Conservation (phyloP, 1,140 invertebrate genomes). For the Thaumetopoea pityocampa region DNA sequence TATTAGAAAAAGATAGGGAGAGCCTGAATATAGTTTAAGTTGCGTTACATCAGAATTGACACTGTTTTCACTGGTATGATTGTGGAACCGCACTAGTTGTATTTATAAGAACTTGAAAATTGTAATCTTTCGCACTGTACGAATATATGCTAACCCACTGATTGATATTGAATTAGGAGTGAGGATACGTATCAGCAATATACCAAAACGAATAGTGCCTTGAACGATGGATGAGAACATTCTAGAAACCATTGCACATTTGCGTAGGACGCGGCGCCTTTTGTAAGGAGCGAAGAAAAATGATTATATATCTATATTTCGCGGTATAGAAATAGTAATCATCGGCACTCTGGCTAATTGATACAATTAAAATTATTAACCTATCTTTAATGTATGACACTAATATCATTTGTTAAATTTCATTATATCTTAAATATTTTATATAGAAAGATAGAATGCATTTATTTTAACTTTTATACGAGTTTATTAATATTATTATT, state of each 20-base stretch:
- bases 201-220: conserved; percentile 74
- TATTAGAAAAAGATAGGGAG: too few species aligned
- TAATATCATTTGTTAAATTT: conserved; percentile 68
- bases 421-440: conserved; percentile 63
- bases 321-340: conserved; percentile 75
- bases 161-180: conserved; percentile 68
- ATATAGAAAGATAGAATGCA: conserved; percentile 66
- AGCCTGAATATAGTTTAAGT: too few species aligned
- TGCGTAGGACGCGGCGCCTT: conserved; percentile 43
- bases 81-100: too few species aligned
- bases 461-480: conserved; percentile 73
- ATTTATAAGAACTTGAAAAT: conserved; percentile 49
- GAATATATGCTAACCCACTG: conserved; percentile 57
- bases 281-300: conserved; percentile 32
- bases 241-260: conserved; percentile 51
- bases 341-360: conserved; percentile 64
- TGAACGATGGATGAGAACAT: conserved; percentile 58
- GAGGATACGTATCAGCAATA: conserved; percentile 72
- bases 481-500: too few species aligned
- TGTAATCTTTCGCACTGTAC: conserved; percentile 57
- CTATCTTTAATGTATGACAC: conserved; percentile 56
- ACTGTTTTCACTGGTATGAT: too few species aligned
- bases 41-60: too few species aligned
- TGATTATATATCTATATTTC: conserved; percentile 75
- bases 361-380: conserved; percentile 51